phyloP scores from a whole-genome alignment of 2,888 invertebrate species.

The Stenodera caucasica region DNA sequence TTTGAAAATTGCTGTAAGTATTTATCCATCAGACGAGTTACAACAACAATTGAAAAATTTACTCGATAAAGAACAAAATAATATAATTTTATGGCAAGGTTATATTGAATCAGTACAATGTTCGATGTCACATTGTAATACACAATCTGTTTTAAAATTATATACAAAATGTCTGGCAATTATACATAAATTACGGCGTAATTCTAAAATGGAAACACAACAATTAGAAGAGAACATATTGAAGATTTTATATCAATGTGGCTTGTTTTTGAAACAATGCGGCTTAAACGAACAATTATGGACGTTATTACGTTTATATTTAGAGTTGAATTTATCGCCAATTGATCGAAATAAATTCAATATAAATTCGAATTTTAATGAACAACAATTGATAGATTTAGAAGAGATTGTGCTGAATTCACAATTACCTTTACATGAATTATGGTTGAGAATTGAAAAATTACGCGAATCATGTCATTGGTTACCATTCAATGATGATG shows the following conservation, averaged over 20 bases:
- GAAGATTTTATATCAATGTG: conserved; percentile 59
- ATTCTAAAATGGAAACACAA: conserved; percentile 47
- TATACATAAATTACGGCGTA: conserved; percentile 53
- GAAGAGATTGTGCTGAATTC: conserved; percentile 64
- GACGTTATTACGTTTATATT: conserved; percentile 68
- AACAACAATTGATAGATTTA: conserved; percentile 60
- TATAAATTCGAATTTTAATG: conserved; percentile 48
- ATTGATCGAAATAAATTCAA: conserved; percentile 44
- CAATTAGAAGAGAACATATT: conserved; percentile 53
- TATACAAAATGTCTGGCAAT: conserved; percentile 59
- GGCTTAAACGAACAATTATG: conserved; percentile 77
- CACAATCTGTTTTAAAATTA: conserved; percentile 61
- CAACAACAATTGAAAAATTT: conserved; percentile 56
- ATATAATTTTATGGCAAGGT: conserved; percentile 59
- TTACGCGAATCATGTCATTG: conserved; percentile 73
- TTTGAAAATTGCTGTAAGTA: conserved; percentile 55
- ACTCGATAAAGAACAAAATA: conserved; percentile 58
- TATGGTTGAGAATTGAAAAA: conserved; percentile 77
- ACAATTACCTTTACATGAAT: conserved; percentile 70
- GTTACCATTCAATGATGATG: conserved; percentile 61
- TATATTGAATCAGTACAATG: conserved; percentile 59
- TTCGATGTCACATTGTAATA: conserved; percentile 66
- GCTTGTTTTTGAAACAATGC: conserved; percentile 67
- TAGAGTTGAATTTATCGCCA: conserved; percentile 66
- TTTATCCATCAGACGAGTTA: conserved; percentile 64